A percentile compares a stretch with the other conserved stretches of the same genome.
phyloP scores from a whole-genome alignment of 2,113 vertebrate genomes.

The Boulengeromyrus knoepffleri region DNA sequence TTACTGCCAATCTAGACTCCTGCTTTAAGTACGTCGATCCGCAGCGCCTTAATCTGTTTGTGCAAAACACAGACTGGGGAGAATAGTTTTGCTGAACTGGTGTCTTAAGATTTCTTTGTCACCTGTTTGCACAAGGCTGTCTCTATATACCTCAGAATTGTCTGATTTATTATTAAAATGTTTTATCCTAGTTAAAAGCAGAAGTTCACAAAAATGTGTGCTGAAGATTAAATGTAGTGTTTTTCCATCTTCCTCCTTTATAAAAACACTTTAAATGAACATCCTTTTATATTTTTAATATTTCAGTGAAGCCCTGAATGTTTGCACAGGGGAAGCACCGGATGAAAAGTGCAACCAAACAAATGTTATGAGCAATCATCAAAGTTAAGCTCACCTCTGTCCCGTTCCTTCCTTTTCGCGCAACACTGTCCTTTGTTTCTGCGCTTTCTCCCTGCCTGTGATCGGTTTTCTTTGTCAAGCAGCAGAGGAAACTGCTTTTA shows the following conservation, averaged over 20 bases:
- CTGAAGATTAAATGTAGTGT: conserved; percentile 29
- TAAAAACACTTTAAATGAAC: neutral
- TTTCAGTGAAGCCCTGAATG: conserved; percentile 3
- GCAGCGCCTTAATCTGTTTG: neutral
- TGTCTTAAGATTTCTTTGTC: conserved; percentile 31
- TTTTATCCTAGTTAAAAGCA: neutral
- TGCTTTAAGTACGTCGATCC: neutral
- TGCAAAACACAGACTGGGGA: neutral
- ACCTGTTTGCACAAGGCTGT: conserved; percentile 46
- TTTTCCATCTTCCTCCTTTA: conserved; percentile 8
- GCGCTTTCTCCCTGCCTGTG: neutral
- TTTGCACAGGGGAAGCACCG: conserved; percentile 33
- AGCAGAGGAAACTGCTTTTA: neutral
- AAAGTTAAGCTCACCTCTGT: neutral
- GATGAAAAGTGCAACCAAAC: neutral
- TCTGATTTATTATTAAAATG: conserved; percentile 15
- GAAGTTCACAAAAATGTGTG: conserved; percentile 41
- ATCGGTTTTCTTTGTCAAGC: neutral
- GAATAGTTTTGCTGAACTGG: conserved; percentile 19
- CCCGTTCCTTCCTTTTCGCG: neutral
- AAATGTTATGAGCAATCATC: neutral
- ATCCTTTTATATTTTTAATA: conserved; percentile 3
- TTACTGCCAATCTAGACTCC: neutral
- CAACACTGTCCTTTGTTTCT: neutral
- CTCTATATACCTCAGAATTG: conserved; percentile 58